Evolutionary conservation across 2,113 vertebrate genomes (phyloP).

Genomic region (Steatornis caripensis): DNA sequence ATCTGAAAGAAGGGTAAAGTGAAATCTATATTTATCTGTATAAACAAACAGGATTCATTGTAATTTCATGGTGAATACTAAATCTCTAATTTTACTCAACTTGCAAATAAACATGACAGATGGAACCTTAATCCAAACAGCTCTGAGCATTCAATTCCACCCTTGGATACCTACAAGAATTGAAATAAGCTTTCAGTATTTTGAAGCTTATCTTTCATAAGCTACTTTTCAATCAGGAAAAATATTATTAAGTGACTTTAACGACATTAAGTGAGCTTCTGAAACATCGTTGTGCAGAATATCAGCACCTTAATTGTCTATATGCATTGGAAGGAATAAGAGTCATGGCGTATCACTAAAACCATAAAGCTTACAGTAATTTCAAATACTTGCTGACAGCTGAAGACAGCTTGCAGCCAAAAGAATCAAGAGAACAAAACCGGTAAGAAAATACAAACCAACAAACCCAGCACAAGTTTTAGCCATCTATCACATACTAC

Average conservation of each 20-base stretch:
- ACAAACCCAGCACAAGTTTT: not conserved
- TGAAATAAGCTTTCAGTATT: not conserved
- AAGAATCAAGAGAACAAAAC: not conserved
- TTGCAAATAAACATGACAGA: not conserved
- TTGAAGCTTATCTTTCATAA: not conserved
- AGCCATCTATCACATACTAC: not conserved
- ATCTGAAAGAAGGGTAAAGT: not conserved
- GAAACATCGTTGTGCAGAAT: not conserved
- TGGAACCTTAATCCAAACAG: not conserved
- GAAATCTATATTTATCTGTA: not conserved
- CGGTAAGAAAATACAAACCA: not conserved
- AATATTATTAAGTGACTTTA: not conserved
- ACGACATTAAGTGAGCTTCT: not conserved
- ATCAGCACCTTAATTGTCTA: not conserved
- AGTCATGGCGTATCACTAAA: not conserved
- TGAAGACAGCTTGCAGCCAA: not conserved
- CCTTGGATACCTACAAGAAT: not conserved
- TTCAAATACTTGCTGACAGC: not conserved
- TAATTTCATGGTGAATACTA: not conserved
- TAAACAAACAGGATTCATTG: not conserved
- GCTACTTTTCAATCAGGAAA: not conserved
- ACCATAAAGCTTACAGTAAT: not conserved
- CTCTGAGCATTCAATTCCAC: not conserved
- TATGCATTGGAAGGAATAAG: not conserved
- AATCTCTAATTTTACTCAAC: not conserved